Evolutionary conservation across 2,113 vertebrate species (phyloP), one percentile per base, ranked within the genome.

Genomic region (western clawed frog (Xenopus tropicalis)): DNA sequence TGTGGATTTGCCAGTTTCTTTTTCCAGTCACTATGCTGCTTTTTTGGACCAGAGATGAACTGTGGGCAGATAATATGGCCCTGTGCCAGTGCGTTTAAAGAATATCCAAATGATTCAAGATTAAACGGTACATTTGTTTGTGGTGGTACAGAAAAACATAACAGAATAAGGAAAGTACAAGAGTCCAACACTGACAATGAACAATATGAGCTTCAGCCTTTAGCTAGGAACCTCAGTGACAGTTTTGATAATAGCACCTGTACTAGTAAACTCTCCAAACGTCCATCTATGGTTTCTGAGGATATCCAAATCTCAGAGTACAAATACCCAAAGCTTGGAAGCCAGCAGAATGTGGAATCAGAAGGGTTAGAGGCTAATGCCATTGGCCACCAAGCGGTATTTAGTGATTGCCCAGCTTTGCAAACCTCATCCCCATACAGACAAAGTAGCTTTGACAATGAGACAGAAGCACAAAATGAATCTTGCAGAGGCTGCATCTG

Each of bases 171-270:
- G 82, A 82, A 93, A 85, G 83, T 84, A 19, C 88, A 89, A 1
- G 85, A 80, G 14, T 83, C 87, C 42, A 90, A 88, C 68, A 83
- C 81, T 20, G 91, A 91, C 56, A 91, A 92, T 0, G 96, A 99
- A 79, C 96, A 98, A 58, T 98, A 97, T 0, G 97, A 99, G 86
- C 90, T 99, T 44, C 97, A 97, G 82, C 96, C 97, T 16, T 69
- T 99, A 79, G 94, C 94, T 19, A 91, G 93, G 65, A 93, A 94
- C 69, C 85, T 95, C 58, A 99, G 95, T 0, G 95, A 98, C 88
- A 99, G 97, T 79, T 99, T 98, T 77, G 97, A 99, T 80, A 99
- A 98, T 83, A 99, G 97, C 90, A 99, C 96, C 16, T 97, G 95
- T 80, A 98, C 97, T 61, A 99, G 97, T 82, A 99, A 96, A 83